These are phyloP conservation scores for Muscicapa striata DNA, from an alignment of 2,797 vertebrate species.

Conservation along the genomic window DNA sequence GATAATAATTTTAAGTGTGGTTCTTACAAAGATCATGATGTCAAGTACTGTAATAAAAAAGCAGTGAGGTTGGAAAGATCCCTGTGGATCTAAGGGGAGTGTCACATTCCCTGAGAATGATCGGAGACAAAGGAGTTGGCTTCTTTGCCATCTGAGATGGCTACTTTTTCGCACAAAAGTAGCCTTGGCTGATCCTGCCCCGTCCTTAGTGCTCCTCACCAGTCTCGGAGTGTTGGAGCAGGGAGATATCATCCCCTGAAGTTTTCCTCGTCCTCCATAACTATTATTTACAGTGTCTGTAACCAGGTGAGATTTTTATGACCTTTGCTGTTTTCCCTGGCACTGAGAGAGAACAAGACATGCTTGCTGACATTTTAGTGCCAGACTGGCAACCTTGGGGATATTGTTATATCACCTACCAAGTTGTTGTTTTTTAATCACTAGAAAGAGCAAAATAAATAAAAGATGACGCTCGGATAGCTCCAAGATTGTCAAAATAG, in stretches of 20 bases:
- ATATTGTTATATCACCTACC: constrained; percentile 39
- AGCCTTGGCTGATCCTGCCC: not conserved
- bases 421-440: constrained; percentile 4
- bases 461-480: not conserved
- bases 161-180: not conserved
- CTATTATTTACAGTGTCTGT: constrained; percentile 3
- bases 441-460: constrained; percentile 35
- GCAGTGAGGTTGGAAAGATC: not conserved
- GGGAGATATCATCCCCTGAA: not conserved
- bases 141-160: not conserved
- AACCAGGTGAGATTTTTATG: not conserved
- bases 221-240: not conserved
- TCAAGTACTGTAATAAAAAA: not conserved
- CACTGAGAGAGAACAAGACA: constrained; percentile 16
- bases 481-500: not conserved
- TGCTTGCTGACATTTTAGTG: constrained; percentile 49
- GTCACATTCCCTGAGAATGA: accelerated
- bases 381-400: constrained; percentile 33
- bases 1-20: not conserved
- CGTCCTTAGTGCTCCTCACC: not conserved
- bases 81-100: not conserved
- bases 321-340: not conserved
- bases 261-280: constrained; percentile 1
- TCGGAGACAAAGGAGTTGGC: accelerated
- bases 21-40: not conserved